Evolutionary conservation across 2,113 vertebrate species (phyloP).

Genomic region (Nettapus auritus): DNA sequence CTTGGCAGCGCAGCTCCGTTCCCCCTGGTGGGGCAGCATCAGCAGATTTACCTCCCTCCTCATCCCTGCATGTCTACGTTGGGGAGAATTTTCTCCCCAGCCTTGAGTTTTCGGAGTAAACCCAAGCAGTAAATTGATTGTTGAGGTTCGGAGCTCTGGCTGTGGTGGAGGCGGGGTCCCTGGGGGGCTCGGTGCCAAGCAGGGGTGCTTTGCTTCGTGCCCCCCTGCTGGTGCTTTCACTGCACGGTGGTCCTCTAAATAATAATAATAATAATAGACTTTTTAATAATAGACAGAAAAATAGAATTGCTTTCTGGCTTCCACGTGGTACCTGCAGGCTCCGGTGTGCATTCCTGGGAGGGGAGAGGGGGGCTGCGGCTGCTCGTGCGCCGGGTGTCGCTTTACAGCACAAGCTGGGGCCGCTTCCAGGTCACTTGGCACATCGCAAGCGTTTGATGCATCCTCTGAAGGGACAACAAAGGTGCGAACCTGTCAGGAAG

Average conservation of each 20-base stretch:
- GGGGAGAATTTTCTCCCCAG: background rate
- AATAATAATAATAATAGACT: background rate
- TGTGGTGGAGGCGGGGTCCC: fast-evolving
- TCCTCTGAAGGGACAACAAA: slow-evolving; percentile 42
- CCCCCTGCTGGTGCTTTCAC: fast-evolving
- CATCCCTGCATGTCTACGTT: fast-evolving
- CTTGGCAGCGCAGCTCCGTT: background rate
- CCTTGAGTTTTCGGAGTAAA: background rate
- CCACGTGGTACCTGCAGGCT: background rate
- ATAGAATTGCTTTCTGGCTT: background rate
- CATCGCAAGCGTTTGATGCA: slow-evolving; percentile 18
- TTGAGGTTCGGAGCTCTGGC: background rate
- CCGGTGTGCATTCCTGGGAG: background rate
- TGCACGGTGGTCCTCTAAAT: background rate
- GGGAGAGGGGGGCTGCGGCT: background rate
- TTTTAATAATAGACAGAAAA: background rate
- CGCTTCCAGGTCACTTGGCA: slow-evolving; percentile 38
- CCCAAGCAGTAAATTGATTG: background rate
- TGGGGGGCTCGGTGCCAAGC: too few relatives aligned
- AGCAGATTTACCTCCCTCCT: background rate
- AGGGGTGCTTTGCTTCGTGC: background rate
- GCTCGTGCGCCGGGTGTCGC: background rate
- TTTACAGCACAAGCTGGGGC: background rate
- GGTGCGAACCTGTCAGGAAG: slow-evolving; percentile 35
- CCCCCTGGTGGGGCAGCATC: too few relatives aligned